These are phyloP conservation scores for Drosophila differens DNA, from an alignment of 2,888 invertebrate genomes.

Conservation along the genomic window DNA sequence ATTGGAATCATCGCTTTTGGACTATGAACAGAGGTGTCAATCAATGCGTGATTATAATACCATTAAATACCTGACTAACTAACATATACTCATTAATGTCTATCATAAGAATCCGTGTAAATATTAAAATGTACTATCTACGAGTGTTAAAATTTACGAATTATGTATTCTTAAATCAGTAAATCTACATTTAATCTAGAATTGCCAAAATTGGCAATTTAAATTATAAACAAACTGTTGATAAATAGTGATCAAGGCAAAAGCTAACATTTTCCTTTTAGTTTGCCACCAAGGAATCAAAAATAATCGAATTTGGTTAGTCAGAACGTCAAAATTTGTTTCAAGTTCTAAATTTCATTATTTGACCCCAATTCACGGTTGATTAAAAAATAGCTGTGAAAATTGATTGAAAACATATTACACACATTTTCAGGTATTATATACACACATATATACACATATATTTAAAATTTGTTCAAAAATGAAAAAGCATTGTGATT, in stretches of 20 bases:
- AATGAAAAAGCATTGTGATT: constrained; percentile 13
- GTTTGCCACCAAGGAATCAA: no score
- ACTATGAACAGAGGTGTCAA: constrained; percentile 74
- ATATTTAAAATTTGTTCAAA: constrained; percentile 3
- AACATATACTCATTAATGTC: neutral
- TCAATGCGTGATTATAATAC: constrained; percentile 61
- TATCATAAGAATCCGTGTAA: neutral
- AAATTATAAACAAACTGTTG: neutral
- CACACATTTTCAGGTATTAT: constrained; percentile 1
- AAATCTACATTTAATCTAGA: neutral
- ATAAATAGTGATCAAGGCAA: no score
- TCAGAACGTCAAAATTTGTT: neutral
- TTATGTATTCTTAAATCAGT: neutral
- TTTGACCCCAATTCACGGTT: neutral
- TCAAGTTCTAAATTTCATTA: neutral
- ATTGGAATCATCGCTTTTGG: constrained; percentile 67
- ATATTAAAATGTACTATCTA: neutral
- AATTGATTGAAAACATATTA: neutral
- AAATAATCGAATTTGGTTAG: neutral
- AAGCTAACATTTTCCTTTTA: no score
- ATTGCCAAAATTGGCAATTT: neutral
- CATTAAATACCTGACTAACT: constrained; percentile 42
- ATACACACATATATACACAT: constrained; percentile 1
- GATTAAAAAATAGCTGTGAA: neutral
- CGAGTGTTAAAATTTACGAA: neutral